Percentiles rank a stretch among this genome's conserved stretches.
phyloP scores from a whole-genome alignment of 2,797 vertebrate genomes.

The Coluber constrictor region DNA sequence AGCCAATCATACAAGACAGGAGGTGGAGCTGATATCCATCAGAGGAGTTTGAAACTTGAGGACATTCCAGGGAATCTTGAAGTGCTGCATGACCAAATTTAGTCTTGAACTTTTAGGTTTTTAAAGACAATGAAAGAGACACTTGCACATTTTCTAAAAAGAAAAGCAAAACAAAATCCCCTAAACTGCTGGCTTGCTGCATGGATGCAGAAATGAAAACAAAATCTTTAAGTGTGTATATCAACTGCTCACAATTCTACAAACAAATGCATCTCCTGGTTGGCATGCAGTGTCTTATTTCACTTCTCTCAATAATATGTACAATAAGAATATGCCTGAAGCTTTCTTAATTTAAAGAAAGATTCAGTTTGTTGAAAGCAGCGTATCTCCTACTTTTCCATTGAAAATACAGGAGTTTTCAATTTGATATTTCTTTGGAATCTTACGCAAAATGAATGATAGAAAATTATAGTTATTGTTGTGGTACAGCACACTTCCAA shows the following conservation, averaged over 20 bases:
- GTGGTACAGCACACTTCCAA: background rate
- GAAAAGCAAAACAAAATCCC: background rate
- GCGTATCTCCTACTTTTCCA: background rate
- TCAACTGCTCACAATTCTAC: accelerated
- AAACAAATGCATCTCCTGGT: background rate
- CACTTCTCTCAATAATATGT: slow-evolving; percentile 11
- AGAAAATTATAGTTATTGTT: background rate
- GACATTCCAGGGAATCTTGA: slow-evolving; percentile 96
- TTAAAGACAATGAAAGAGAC: slow-evolving; percentile 92
- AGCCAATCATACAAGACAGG: slow-evolving; percentile 65
- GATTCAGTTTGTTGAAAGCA: background rate
- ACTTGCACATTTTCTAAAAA: slow-evolving; percentile 62
- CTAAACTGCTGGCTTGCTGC: slow-evolving; percentile 21
- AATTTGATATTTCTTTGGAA: background rate
- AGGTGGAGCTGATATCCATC: slow-evolving; percentile 73
- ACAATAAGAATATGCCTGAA: background rate
- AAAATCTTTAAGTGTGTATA: background rate
- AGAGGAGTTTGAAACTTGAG: slow-evolving; percentile 83
- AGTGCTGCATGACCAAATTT: slow-evolving; percentile 98
- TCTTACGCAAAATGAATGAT: background rate
- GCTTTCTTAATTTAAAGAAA: background rate
- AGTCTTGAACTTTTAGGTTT: slow-evolving; percentile 91
- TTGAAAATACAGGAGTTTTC: background rate
- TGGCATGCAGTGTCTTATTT: background rate
- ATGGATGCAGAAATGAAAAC: background rate